A percentile compares a stretch with the other conserved stretches of the same genome.
phyloP scores from a whole-genome alignment of 2,797 vertebrate species.

The Mus spretus region DNA sequence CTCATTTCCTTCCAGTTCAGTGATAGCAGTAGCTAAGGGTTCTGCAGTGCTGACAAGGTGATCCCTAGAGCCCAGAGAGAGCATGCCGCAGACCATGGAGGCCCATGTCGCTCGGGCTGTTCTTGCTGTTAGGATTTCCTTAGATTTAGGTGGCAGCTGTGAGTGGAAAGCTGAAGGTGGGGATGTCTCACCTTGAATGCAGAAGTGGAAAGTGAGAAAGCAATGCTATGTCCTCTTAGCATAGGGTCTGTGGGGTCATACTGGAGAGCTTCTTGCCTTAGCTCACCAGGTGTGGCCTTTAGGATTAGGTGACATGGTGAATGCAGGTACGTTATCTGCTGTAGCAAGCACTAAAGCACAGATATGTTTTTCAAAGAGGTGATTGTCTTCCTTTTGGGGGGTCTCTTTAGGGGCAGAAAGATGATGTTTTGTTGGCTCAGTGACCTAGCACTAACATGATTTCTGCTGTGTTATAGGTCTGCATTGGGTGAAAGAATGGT shows the following conservation, averaged over 20 bases:
- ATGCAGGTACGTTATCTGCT: not conserved
- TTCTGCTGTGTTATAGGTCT: not conserved
- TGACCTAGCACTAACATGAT: not conserved
- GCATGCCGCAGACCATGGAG: not conserved
- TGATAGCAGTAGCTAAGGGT: not conserved
- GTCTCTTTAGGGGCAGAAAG: not conserved
- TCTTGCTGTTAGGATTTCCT: conserved; percentile 39
- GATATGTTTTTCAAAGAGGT: not conserved
- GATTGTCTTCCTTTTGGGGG: not conserved
- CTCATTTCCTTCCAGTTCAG: not conserved
- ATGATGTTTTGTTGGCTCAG: not conserved
- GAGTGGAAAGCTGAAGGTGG: not conserved
- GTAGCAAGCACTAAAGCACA: not conserved
- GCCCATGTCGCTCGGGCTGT: not conserved
- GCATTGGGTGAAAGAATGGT: not conserved
- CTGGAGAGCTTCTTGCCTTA: not conserved
- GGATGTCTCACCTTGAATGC: not conserved
- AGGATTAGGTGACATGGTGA: not conserved
- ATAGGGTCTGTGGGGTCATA: not conserved
- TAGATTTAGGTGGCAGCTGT: conserved; percentile 52
- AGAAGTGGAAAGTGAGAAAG: not conserved
- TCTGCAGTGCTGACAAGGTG: conserved; percentile 2
- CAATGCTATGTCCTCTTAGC: not conserved
- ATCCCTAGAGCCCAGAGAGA: conserved; percentile 56
- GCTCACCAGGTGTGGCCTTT: not conserved